Evolutionary conservation across 35 echinoderm and acorn worm genomes (phyloP), one percentile per base, ranked within the genome.

Genomic region (Acanthaster planci): DNA sequence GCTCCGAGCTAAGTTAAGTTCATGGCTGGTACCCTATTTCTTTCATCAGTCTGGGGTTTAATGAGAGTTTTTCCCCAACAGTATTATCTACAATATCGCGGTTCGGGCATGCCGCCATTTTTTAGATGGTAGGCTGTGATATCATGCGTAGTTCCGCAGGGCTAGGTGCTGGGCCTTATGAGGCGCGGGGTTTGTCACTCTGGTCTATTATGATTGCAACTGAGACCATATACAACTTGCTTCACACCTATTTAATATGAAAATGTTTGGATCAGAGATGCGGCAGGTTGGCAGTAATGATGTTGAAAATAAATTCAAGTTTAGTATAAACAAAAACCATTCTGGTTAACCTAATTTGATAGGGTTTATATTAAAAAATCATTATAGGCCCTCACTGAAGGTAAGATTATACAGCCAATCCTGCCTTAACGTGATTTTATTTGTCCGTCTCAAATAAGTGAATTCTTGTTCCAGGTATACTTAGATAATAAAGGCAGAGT

Each of bases 101-200:
- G 64, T 12, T 21, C 7, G 34, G 12, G 42, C 42, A 47, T 47
- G 64, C 64, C 26, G 23, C 26, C 64, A 72, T 30, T 72, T 72
- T 72, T 72, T 34, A 72, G 64, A 72, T 72, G 22, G 64, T 27
- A 26, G 23, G 64, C 23, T 72, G 64, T 72, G 64, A 72, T 72
- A 72, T 72, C 64, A 72, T 72, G 64, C 64, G 64, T 29, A 34
- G 64, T 35, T 72, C 64, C 64, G 64, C 64, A 72, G 64, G 64
- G 64, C 26, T 36, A 2, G 64, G 34, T 72, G 64, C n/a, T 72
- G 64, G 64, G 23, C 1, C 64, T 72, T 26, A 72, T 27, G 34
- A 47, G 42, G 42, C 42, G 42, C 42, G 42, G 4, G 12, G 42
- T 47, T 12, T 47, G 42, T 47, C 42, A 47, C 42, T 47, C 42